A percentile compares a stretch with the other conserved stretches of the same genome.
These are phyloP conservation scores for Eleutherodactylus coqui DNA, from an alignment of 2,797 vertebrate species.

Conservation along the genomic window DNA sequence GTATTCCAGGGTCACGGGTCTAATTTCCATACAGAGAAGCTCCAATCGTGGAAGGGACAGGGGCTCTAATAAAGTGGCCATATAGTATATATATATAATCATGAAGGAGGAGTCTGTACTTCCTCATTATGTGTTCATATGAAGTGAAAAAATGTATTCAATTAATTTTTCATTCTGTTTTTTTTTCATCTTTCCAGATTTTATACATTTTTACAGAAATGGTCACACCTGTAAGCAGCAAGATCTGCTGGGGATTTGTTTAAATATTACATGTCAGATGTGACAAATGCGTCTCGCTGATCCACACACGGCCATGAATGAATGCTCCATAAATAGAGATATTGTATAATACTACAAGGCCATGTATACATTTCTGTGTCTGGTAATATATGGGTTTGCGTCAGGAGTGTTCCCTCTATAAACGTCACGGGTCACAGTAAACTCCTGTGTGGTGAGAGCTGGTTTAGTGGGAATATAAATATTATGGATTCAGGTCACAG, in stretches of 20 bases:
- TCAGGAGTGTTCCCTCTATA: slow-evolving; percentile 34
- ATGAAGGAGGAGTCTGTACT: no score
- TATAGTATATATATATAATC: no score
- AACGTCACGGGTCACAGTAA: slow-evolving; percentile 14
- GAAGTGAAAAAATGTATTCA: no score
- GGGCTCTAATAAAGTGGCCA: no score
- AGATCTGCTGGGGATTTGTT: slow-evolving; percentile 21
- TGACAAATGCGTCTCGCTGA: slow-evolving; percentile 36
- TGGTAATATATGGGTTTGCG: slow-evolving; percentile 42
- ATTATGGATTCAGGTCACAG: slow-evolving; percentile 37
- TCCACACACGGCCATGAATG: slow-evolving; percentile 33
- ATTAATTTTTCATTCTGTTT: neutral
- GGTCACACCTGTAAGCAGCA: neutral
- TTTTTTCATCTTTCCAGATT: neutral
- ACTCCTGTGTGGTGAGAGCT: slow-evolving; percentile 32
- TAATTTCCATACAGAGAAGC: no score
- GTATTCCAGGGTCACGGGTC: no score
- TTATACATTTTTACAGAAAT: neutral
- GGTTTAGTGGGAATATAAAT: slow-evolving; percentile 48
- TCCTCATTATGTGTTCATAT: no score
- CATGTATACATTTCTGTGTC: slow-evolving; percentile 45
- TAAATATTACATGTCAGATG: slow-evolving; percentile 41
- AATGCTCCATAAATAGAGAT: slow-evolving; percentile 46
- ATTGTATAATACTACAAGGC: slow-evolving; percentile 47
- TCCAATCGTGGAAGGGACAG: no score